Conservation (phyloP, 2,888 invertebrate genomes). For the Cephus nigrinus region DNA sequence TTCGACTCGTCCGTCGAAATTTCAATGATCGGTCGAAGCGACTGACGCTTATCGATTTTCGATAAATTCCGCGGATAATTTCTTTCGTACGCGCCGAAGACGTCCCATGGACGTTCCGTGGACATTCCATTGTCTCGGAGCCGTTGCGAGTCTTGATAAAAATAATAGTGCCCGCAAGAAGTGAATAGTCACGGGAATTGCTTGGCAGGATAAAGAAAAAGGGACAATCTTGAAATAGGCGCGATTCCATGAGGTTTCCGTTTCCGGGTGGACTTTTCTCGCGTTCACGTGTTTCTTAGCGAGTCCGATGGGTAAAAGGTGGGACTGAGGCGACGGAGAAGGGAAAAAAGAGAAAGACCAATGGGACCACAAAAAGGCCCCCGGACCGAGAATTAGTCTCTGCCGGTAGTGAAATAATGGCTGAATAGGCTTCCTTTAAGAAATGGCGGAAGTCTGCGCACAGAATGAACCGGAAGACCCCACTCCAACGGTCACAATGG, state of each 20-base stretch:
- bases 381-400: constrained; percentile 32
- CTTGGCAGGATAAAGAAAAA: background rate
- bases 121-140: background rate
- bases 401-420: constrained; percentile 52
- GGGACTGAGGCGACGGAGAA: background rate
- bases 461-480: constrained; percentile 60
- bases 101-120: background rate
- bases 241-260: background rate
- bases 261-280: background rate
- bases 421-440: constrained; percentile 57
- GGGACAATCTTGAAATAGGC: background rate
- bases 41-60: too few relatives aligned
- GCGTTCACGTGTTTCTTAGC: background rate
- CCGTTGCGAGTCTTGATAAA: background rate
- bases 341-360: constrained; percentile 18
- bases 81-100: background rate
- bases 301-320: background rate
- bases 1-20: too few relatives aligned
- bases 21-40: too few relatives aligned
- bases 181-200: background rate
- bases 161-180: background rate
- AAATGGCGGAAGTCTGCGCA: constrained; percentile 56
- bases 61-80: too few relatives aligned
- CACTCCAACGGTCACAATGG: constrained; percentile 48
- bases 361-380: constrained; percentile 7